Base-by-base conservation (phyloP, 2,113 vertebrate genomes). In the Pica pica region DNA sequence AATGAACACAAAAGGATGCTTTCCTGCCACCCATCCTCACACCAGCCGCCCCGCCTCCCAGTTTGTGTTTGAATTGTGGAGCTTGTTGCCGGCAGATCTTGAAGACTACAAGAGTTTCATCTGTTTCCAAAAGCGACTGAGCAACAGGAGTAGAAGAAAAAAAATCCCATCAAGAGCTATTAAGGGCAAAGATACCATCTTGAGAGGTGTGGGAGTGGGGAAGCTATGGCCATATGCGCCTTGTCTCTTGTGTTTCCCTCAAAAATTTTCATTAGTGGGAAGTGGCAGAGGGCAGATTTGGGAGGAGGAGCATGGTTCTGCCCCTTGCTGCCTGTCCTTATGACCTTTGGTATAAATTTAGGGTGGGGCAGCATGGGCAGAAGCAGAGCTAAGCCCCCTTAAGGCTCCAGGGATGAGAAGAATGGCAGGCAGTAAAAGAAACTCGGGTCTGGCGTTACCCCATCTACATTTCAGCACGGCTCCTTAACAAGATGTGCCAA, bases 111-210 rank as follows among this genome's bases (percentile, higher is more conserved):
- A 35, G 61, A 56, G 20, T 76, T 92, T 89, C 0, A 2, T n/a
- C 37, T 69, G 37, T 44, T 88, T 83, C 26, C 31, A 80, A 73
- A 94, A 89, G 16, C 0, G 0, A 59, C 59, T 50, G 31, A 92
- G 9, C 27, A 92, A 77, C 55, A n/a, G 35, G 7, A 88, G 5
- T 33, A 20, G 3, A 33, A 71, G 73, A 35, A 47, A 74, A 79
- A 69, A 39, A 55, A 46, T 68, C 41, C 49, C 30, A 59, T 74
- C 39, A 80, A 83, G 59, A 88, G 9, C 46, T 86, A 74, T 86
- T 90, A 92, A 92, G 75, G 79, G 46, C 76, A 90, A 80, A 89
- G 56, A 90, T 65, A 86, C 30, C 56, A 90, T 77, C 79, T 50
- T 85, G 71, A 92, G 74, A 87, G 16, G 8, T 67, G 52, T 63